Evolutionary conservation across 2,888 invertebrate genomes (phyloP).

Genomic region (Norana najaformis): DNA sequence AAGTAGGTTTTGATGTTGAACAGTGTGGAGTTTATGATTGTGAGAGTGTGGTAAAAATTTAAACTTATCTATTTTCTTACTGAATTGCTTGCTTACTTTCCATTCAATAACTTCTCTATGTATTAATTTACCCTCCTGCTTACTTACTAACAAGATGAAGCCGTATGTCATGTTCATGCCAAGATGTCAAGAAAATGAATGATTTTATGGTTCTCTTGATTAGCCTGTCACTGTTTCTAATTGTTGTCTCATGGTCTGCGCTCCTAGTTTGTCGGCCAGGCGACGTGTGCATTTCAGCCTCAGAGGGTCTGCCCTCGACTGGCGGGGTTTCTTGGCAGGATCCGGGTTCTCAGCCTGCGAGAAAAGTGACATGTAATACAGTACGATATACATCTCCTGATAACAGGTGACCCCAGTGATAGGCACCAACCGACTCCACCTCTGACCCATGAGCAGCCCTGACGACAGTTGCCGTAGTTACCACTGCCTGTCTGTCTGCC

Average conservation of each 20-base stretch:
- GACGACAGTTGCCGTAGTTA: neutral
- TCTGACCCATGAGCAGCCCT: neutral
- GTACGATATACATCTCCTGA: constrained; percentile 1
- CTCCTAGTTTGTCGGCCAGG: neutral
- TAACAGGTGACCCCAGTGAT: neutral
- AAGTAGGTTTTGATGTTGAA: neutral
- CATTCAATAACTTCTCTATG: neutral
- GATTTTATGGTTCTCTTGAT: neutral
- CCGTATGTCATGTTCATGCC: neutral
- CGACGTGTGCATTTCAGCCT: neutral
- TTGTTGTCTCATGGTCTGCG: neutral
- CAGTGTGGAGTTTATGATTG: neutral
- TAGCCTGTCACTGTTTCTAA: neutral
- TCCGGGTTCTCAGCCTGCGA: constrained; percentile 2
- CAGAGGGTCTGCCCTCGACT: neutral
- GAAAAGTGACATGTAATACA: neutral
- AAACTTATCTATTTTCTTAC: neutral
- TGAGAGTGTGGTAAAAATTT: no score
- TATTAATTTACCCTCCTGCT: neutral
- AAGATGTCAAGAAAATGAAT: neutral
- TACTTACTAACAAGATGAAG: neutral
- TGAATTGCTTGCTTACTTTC: neutral
- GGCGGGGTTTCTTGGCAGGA: neutral
- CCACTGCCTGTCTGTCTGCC: neutral
- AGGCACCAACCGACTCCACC: neutral